Evolutionary conservation across 2,888 invertebrate genomes (phyloP).

Genomic region (Orthosia cruda): DNA sequence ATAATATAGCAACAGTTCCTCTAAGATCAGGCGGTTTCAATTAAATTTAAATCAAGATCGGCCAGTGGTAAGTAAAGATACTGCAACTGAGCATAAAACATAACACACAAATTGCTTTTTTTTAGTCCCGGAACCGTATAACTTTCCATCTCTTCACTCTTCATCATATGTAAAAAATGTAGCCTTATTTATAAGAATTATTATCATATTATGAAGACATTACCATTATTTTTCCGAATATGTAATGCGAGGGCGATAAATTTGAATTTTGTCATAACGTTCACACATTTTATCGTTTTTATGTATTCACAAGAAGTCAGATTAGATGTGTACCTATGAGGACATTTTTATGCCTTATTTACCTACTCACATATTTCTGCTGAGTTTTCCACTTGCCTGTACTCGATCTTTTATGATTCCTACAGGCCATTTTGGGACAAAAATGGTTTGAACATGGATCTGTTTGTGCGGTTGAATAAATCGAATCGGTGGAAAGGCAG

Average conservation of each 20-base stretch:
- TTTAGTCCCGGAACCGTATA: slow-evolving; percentile 27
- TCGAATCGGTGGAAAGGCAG: not conserved
- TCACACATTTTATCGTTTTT: slow-evolving; percentile 67
- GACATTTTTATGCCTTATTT: slow-evolving; percentile 52
- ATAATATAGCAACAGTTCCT: not conserved
- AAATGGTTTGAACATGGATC: slow-evolving; percentile 10
- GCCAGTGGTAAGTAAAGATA: not conserved
- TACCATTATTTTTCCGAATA: slow-evolving; percentile 70
- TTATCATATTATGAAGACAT: slow-evolving; percentile 70
- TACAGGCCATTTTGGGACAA: slow-evolving; percentile 39
- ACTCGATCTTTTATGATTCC: slow-evolving; percentile 34
- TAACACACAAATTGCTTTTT: slow-evolving; percentile 28
- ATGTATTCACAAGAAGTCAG: slow-evolving; percentile 61
- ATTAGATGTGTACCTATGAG: slow-evolving; percentile 53
- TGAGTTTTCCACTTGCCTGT: slow-evolving; percentile 25
- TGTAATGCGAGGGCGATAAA: slow-evolving; percentile 68
- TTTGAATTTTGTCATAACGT: slow-evolving; percentile 71
- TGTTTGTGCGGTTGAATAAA: not conserved
- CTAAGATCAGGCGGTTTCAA: not conserved
- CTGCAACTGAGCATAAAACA: not conserved
- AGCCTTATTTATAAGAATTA: slow-evolving; percentile 70
- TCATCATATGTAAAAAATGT: slow-evolving; percentile 61
- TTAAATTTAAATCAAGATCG: not conserved
- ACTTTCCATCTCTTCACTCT: slow-evolving; percentile 45
- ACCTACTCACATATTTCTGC: slow-evolving; percentile 36